Conservation (phyloP, 2,888 invertebrate genomes). For the Watsonalla binaria region DNA sequence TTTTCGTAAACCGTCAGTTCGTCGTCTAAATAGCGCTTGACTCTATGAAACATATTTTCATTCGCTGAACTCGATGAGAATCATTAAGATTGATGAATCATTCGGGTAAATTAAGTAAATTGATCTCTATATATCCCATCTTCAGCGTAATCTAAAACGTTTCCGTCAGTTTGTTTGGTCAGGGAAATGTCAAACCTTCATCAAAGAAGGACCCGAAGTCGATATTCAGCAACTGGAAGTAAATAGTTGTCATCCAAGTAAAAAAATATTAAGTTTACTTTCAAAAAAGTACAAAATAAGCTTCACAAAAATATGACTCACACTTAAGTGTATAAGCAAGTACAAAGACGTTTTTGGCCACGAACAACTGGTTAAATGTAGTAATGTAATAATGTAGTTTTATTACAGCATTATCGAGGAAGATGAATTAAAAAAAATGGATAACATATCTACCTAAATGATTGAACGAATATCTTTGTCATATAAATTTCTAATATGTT, state of each 20-base stretch:
- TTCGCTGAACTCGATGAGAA: too few relatives aligned
- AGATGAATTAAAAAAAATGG: background rate
- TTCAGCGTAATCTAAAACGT: constrained; percentile 6
- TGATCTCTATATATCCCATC: background rate
- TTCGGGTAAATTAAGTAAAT: background rate
- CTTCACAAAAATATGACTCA: background rate
- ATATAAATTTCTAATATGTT: background rate
- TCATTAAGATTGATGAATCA: background rate
- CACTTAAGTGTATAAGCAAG: too few relatives aligned
- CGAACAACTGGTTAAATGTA: background rate
- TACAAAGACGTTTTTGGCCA: background rate
- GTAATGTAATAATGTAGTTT: background rate
- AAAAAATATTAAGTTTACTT: background rate
- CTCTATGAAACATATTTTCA: too few relatives aligned
- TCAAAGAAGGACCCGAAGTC: constrained; percentile 15
- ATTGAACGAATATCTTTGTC: background rate
- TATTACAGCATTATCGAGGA: background rate
- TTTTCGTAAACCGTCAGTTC: too few relatives aligned
- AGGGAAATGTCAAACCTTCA: constrained; percentile 26
- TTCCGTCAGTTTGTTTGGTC: constrained; percentile 18
- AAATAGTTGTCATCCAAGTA: constrained; percentile 13
- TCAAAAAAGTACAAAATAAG: background rate
- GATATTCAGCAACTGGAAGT: constrained; percentile 8
- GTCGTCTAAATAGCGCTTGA: too few relatives aligned
- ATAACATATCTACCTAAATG: background rate